Base-by-base conservation (phyloP, 2,113 vertebrate genomes). In the Garra rufa region DNA sequence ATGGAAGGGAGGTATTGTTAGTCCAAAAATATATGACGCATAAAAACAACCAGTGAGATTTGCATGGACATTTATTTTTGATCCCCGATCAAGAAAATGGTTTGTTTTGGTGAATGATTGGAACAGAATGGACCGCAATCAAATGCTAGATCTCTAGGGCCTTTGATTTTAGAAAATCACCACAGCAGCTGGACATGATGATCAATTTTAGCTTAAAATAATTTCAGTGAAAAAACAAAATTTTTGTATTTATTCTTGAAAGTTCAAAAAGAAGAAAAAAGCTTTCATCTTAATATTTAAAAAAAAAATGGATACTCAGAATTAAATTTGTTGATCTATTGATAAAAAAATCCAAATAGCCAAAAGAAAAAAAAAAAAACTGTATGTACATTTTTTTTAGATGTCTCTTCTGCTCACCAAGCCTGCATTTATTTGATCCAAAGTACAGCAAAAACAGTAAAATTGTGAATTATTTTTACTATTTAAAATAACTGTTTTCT, bases 81-180 rank as follows among this genome's bases (percentile, higher is more conserved):
- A 75, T 30, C 46, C 44, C 73, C 0, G 46, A 50, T 75, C 14
- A 75, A 73, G 41, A 73, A 46, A 73, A 73, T 46, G n/a, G 67
- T n/a, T 38, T 9, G 28, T 67, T 67, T 67, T 43, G 21, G 7
- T 0, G 0, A 75, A 75, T 5, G 46, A 75, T 30, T 73, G 69
- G 73, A 50, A 75, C 15, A 17, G 50, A 41, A 75, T 50, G 46
- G 26, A 48, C 73, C 28, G 26, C 26, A 50, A 30, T 75, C 41
- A 73, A 73, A 46, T 6, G n/a, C 6, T 8, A 50, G 44, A 75
- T 14, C 34, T 41, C 9, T 2, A 41, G 34, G 19, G 34, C 34
- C 8, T 75, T 75, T 50, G 41, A n/a, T 73, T 73, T 24, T 2
- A 26, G 41, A 15, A n/a, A 46, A 2, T 41, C 70, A 73, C 15